A percentile compares a stretch with the other conserved stretches of the same genome.
Evolutionary conservation across 2,888 invertebrate species (phyloP).

Genomic region (Drosophila basisetae): DNA sequence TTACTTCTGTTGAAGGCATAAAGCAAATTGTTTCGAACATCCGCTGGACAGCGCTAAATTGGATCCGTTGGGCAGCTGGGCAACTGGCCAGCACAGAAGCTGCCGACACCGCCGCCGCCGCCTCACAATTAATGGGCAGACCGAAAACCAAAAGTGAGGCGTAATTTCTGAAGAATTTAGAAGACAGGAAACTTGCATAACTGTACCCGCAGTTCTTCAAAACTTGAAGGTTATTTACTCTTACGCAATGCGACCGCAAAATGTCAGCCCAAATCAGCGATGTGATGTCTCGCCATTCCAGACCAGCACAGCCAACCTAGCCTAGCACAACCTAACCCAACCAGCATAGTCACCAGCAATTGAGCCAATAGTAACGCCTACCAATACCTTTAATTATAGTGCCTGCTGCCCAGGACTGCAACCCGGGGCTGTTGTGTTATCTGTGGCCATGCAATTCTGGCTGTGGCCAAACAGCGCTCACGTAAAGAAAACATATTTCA

Average conservation of each 20-base stretch:
- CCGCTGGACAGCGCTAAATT: conserved; percentile 62
- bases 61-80: conserved; percentile 36
- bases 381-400: conserved; percentile 81
- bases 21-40: conserved; percentile 69
- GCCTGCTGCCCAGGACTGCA: conserved; percentile 52
- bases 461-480: conserved; percentile 73
- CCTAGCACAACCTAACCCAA: neutral
- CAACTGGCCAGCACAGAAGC: conserved; percentile 46
- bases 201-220: conserved; percentile 58
- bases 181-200: conserved; percentile 76
- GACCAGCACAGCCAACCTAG: neutral
- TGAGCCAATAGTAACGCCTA: conserved; percentile 81
- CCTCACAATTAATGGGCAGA: conserved; percentile 57
- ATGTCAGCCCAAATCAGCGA: conserved; percentile 55
- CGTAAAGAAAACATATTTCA: conserved; percentile 82
- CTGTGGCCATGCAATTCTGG: neutral
- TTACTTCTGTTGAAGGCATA: conserved; percentile 65
- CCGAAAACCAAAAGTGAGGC: conserved; percentile 44
- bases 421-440: conserved; percentile 16
- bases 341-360: conserved; percentile 26
- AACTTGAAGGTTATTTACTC: conserved; percentile 50
- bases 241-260: conserved; percentile 65
- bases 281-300: conserved; percentile 34
- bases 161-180: conserved; percentile 66
- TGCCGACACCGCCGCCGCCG: conserved; percentile 25